Evolutionary conservation across 2,797 vertebrate genomes (phyloP).

Genomic region (Xiphorhynchus erythropygius): DNA sequence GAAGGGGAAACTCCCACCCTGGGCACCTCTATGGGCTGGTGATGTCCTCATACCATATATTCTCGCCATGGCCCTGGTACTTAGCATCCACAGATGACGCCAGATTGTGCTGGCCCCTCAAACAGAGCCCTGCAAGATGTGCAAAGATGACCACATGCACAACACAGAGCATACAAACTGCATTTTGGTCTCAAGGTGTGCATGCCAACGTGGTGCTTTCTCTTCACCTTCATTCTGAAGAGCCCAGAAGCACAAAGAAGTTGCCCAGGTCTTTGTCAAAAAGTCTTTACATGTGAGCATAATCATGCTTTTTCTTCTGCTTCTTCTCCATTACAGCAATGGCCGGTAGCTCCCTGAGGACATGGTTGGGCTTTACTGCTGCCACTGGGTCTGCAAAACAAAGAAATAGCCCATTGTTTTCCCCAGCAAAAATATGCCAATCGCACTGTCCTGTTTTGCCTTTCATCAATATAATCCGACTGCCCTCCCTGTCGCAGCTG

Average conservation of each 20-base stretch:
- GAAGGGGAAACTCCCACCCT: not conserved
- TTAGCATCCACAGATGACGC: not conserved
- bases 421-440: not conserved
- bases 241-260: not conserved
- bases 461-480: constrained; percentile 15
- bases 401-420: not conserved
- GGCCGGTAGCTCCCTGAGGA: not conserved
- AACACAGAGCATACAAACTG: not conserved
- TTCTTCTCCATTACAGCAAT: not conserved
- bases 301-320: not conserved
- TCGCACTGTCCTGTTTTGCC: not conserved
- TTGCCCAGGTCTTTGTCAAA: not conserved
- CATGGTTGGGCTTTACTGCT: not conserved
- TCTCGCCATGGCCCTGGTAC: not conserved
- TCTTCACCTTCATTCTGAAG: not conserved
- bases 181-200: not conserved
- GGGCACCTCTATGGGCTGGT: not conserved
- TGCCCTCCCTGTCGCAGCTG: not conserved
- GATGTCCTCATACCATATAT: not conserved
- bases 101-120: not conserved
- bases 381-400: constrained; percentile 46
- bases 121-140: not conserved
- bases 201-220: not conserved
- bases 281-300: not conserved
- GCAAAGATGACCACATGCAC: not conserved